Evolutionary conservation across 2,113 vertebrate genomes (phyloP), one percentile per base, ranked within the genome.

Genomic region (Ophiodon elongatus): DNA sequence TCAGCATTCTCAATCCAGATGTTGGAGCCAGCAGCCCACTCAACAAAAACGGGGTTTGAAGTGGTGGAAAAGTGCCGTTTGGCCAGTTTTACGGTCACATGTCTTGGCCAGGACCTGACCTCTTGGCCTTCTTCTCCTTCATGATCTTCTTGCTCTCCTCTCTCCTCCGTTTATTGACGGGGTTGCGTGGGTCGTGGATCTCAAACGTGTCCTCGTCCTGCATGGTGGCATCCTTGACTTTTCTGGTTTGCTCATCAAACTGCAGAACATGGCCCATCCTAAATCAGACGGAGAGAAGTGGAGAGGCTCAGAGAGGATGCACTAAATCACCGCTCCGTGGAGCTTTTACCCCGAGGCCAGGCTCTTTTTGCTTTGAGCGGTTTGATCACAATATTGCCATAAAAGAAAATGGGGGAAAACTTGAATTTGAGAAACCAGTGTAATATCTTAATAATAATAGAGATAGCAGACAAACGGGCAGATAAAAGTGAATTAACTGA

Each of bases 71-170:
- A 64, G 67, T 1, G 65, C 41, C 3, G 41, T 29, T 27, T 13
- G 62, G 80, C 52, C 64, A 43, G 19, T 56, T 33, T 50, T 67
- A 56, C 6, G 35, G 66, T 79, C 81, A 56, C 50, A 33, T 13
- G 71, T 39, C 71, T 29, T 4, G 8, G 62, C 21, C 31, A 35
- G 5, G 60, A 56, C n/a, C 52, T 8, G 66, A 75, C 76, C 75
- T 91, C 91, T 96, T 97, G 91, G 97, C 96, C 87, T 99, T 99
- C 95, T 98, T 99, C 92, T 98, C 97, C 94, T 96, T 97, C 96
- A 99, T 93, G 91, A 99, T 94, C 93, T 98, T 99, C 95, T 98
- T 99, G 96, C 98, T 99, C 95, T 99, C 97, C 94, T 99, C 98
- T 79, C 98, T 93, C 73, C 98, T 94, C 19, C 98, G 97, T 85